phyloP scores from a whole-genome alignment of 2,113 vertebrate species.

The Austrofundulus limnaeus region DNA sequence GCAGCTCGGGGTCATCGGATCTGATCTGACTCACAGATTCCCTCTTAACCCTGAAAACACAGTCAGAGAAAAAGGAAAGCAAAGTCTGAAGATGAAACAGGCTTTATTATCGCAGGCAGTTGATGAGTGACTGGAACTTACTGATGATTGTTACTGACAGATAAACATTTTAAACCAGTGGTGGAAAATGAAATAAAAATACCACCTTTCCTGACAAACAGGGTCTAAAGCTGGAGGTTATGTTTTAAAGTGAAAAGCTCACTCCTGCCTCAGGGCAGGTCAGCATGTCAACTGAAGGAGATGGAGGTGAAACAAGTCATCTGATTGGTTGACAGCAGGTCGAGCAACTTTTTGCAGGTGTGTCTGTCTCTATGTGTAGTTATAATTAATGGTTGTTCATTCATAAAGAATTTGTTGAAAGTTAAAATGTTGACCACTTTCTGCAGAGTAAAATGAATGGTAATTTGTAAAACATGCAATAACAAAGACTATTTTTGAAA shows the following conservation, averaged over 20 bases:
- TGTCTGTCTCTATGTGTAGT: neutral
- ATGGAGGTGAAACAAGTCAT: neutral
- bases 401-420: neutral
- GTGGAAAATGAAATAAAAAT: too few relatives aligned
- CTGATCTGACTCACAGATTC: neutral
- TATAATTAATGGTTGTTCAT: neutral
- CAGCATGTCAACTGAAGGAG: neutral
- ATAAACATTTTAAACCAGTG: neutral
- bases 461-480: neutral
- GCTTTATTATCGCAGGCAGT: neutral
- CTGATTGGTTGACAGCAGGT: neutral
- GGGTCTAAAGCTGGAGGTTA: neutral
- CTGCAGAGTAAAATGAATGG: neutral
- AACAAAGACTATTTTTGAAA: too few relatives aligned
- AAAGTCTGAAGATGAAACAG: neutral
- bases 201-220: too few relatives aligned
- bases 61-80: neutral
- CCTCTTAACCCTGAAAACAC: conserved; percentile 12
- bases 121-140: neutral
- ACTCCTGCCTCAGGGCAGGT: neutral
- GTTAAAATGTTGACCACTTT: neutral
- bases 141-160: neutral
- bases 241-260: neutral
- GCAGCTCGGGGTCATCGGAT: conserved; percentile 23
- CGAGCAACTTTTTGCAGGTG: neutral